Evolutionary conservation across 1,140 invertebrate genomes (phyloP).

Genomic region (Orussus abietinus): DNA sequence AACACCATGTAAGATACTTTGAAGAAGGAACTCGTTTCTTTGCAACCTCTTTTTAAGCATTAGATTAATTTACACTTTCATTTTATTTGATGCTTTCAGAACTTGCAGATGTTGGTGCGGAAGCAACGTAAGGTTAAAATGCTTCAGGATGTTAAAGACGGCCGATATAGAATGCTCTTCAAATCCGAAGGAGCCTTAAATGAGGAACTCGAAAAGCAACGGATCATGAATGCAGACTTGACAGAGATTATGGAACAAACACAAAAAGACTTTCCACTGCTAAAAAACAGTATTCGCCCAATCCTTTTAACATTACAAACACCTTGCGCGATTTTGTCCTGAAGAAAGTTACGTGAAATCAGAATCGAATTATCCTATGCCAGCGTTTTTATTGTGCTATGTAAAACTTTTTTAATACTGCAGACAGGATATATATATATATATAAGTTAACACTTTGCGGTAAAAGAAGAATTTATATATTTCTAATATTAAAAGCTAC

Average conservation of each 20-base stretch:
- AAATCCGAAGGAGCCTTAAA: constrained; percentile 50
- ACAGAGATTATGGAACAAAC: constrained; percentile 55
- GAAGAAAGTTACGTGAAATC: too few relatives aligned
- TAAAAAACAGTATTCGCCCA: constrained; percentile 50
- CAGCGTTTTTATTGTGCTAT: too few relatives aligned
- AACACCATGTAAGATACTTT: constrained; percentile 36
- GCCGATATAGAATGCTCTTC: constrained; percentile 49
- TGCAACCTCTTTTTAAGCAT: constrained; percentile 8
- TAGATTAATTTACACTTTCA: constrained; percentile 3
- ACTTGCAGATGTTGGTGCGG: constrained; percentile 59
- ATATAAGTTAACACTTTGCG: too few relatives aligned
- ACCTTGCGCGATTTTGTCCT: too few relatives aligned
- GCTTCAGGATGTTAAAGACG: constrained; percentile 53
- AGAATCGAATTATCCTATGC: too few relatives aligned
- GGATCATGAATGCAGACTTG: constrained; percentile 51
- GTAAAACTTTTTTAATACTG: too few relatives aligned
- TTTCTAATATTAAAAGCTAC: too few relatives aligned
- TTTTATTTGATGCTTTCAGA: constrained; percentile 37
- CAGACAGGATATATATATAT: too few relatives aligned
- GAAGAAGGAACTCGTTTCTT: too few relatives aligned
- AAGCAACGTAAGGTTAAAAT: constrained; percentile 58
- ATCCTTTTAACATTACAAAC: constrained; percentile 53
- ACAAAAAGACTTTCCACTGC: constrained; percentile 56
- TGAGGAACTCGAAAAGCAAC: constrained; percentile 52
- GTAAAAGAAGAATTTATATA: too few relatives aligned